Conservation (phyloP, 2,113 vertebrate genomes). For the Plestiodon gilberti region DNA sequence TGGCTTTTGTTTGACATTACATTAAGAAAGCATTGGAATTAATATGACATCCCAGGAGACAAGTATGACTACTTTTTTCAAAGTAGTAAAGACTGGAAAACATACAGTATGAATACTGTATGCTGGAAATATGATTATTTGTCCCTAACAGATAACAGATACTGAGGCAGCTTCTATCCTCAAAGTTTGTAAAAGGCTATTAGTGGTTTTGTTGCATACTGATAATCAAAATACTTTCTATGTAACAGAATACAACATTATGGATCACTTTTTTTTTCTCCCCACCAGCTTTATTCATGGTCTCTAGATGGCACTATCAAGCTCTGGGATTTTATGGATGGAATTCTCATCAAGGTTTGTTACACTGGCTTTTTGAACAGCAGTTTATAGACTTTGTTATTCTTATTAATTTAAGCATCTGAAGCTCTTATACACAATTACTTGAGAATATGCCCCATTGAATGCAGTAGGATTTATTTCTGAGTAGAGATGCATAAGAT, state of each 20-base stretch:
- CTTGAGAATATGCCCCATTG: too few relatives aligned
- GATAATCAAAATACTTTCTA: background rate
- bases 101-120: too few relatives aligned
- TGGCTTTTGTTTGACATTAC: background rate
- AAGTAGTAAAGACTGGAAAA: too few relatives aligned
- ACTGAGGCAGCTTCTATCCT: background rate
- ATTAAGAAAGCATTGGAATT: background rate
- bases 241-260: background rate
- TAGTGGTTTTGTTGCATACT: background rate
- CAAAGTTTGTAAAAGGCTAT: background rate
- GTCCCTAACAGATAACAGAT: too few relatives aligned
- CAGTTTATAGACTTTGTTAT: background rate
- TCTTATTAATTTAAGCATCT: background rate
- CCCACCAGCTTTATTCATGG: conserved; percentile 86
- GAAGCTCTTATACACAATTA: too few relatives aligned
- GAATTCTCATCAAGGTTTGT: conserved; percentile 93
- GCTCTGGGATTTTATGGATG: conserved; percentile 95
- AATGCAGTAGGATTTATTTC: too few relatives aligned
- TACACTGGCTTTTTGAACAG: background rate
- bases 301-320: conserved; percentile 92
- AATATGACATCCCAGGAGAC: background rate
- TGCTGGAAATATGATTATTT: background rate
- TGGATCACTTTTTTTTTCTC: background rate
- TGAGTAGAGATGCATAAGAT: too few relatives aligned
- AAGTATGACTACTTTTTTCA: too few relatives aligned